Evolutionary conservation across 2,888 invertebrate genomes (phyloP).

Genomic region (Cephus sareptanus): DNA sequence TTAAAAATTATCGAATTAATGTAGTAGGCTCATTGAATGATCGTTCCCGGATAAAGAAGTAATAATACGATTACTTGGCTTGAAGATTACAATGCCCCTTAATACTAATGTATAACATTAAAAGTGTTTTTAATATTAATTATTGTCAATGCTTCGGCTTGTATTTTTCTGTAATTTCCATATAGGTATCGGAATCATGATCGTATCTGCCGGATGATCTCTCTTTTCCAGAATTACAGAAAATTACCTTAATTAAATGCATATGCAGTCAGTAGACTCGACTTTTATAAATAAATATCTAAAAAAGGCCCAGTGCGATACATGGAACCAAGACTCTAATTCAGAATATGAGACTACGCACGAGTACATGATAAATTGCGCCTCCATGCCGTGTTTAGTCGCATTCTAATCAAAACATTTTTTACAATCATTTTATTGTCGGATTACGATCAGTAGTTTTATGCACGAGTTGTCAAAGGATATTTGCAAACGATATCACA

Average conservation of each 20-base stretch:
- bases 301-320: background rate
- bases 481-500: background rate
- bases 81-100: constrained; percentile 10
- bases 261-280: constrained; percentile 20
- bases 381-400: background rate
- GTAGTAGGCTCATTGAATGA: background rate
- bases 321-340: background rate
- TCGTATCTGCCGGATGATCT: background rate
- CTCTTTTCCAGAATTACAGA: constrained; percentile 6
- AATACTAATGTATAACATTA: constrained; percentile 12
- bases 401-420: background rate
- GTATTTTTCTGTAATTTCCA: constrained; percentile 13
- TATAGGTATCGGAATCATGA: background rate
- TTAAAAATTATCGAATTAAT: background rate
- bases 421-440: background rate
- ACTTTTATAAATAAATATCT: background rate
- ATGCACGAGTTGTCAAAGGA: background rate
- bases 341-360: background rate
- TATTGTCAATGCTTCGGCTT: constrained; percentile 36
- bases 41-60: background rate
- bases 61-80: background rate
- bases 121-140: constrained; percentile 28
- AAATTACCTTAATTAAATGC: constrained; percentile 20
- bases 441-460: background rate
- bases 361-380: background rate